phyloP scores from a whole-genome alignment of 2,888 invertebrate species.

The Pheosia tremula region DNA sequence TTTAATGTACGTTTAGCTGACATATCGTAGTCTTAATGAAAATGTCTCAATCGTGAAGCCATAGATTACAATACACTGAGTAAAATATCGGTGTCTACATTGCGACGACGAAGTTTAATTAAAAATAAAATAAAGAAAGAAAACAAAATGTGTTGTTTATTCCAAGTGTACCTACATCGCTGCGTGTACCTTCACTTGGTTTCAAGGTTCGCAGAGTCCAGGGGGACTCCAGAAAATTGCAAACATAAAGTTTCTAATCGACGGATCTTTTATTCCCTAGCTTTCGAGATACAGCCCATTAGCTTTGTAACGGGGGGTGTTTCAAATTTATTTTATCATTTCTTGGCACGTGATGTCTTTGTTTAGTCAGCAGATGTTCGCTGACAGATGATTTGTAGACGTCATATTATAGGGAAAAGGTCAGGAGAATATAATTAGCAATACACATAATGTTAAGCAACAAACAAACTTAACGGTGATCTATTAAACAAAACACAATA shows the following conservation, averaged over 20 bases:
- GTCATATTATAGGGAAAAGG: slow-evolving; percentile 37
- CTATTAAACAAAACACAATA: slow-evolving; percentile 46
- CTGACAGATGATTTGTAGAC: slow-evolving; percentile 47
- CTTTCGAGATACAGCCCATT: slow-evolving; percentile 82
- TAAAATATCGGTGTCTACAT: too few species aligned
- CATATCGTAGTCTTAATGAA: too few species aligned
- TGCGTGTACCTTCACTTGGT: slow-evolving; percentile 42
- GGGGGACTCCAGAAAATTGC: slow-evolving; percentile 73
- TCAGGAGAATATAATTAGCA: slow-evolving; percentile 13
- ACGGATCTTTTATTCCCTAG: slow-evolving; percentile 82
- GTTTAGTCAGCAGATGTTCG: slow-evolving; percentile 54
- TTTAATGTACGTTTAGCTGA: too few species aligned
- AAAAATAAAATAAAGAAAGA: too few species aligned
- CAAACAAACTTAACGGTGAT: slow-evolving; percentile 30
- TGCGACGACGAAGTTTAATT: too few species aligned
- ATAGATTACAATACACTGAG: too few species aligned
- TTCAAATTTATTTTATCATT: slow-evolving; percentile 83
- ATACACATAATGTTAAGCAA: neutral
- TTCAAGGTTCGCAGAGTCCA: slow-evolving; percentile 54
- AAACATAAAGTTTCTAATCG: slow-evolving; percentile 84
- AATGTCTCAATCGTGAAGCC: too few species aligned
- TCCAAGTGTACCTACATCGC: slow-evolving; percentile 16
- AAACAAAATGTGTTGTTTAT: neutral
- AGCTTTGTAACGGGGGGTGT: slow-evolving; percentile 81
- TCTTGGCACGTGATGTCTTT: slow-evolving; percentile 81